Evolutionary conservation across 2,888 invertebrate species (phyloP).

Genomic region (Drosophila helvetica): DNA sequence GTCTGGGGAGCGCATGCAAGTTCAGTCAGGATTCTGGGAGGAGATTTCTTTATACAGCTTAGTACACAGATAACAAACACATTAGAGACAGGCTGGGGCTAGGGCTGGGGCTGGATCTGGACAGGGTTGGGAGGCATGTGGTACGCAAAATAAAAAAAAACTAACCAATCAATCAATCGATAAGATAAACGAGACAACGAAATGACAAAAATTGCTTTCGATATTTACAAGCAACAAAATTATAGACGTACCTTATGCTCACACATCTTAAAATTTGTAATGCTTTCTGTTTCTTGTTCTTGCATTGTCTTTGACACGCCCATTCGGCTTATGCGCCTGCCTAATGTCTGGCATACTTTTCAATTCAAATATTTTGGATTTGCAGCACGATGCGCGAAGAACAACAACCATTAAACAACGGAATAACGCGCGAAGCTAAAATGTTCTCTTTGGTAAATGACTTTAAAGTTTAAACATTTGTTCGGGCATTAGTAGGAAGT

Average conservation of each 20-base stretch:
- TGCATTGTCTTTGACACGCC: constrained; percentile 65
- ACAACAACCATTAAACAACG: constrained; percentile 59
- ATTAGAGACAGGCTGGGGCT: constrained; percentile 12
- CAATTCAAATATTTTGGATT: constrained; percentile 36
- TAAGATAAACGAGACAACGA: constrained; percentile 41
- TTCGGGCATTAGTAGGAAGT: constrained; percentile 34
- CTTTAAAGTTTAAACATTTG: constrained; percentile 43
- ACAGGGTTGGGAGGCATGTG: background rate
- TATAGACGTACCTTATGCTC: constrained; percentile 84
- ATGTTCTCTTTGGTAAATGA: constrained; percentile 48
- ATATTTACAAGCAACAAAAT: constrained; percentile 54
- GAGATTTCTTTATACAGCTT: constrained; percentile 13
- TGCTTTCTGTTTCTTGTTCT: constrained; percentile 74
- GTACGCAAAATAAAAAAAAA: constrained; percentile 38
- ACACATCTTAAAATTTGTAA: constrained; percentile 80
- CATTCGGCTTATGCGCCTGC: constrained; percentile 39
- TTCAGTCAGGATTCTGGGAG: constrained; percentile 27
- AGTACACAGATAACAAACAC: constrained; percentile 25
- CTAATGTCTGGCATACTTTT: constrained; percentile 33
- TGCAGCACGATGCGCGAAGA: constrained; percentile 56
- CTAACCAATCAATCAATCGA: constrained; percentile 39
- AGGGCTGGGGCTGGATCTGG: background rate
- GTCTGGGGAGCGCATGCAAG: constrained; percentile 22
- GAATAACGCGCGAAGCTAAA: constrained; percentile 59
- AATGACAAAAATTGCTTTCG: constrained; percentile 43